These are phyloP conservation scores for Seira musarum DNA, from an alignment of 2,888 invertebrate species.

Conservation along the genomic window DNA sequence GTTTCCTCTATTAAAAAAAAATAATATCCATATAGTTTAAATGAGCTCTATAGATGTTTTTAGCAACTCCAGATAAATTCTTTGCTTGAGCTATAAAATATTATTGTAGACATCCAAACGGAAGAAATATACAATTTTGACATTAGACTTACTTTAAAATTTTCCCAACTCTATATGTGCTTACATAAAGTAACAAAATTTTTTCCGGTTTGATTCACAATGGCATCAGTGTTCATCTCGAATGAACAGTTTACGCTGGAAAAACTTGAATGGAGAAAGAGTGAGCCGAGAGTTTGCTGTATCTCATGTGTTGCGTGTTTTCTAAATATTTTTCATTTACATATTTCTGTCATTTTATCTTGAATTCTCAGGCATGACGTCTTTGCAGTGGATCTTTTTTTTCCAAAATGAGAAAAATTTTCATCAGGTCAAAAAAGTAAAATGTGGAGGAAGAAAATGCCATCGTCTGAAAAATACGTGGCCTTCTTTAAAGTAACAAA, in stretches of 20 bases:
- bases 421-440: conserved; percentile 25
- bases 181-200: conserved; percentile 11
- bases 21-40: too few relatives aligned
- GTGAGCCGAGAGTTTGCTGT: background rate
- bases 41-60: too few relatives aligned
- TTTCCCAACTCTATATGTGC: background rate
- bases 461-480: background rate
- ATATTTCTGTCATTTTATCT: conserved; percentile 50
- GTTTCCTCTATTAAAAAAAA: too few relatives aligned
- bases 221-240: conserved; percentile 39
- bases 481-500: too few relatives aligned
- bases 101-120: too few relatives aligned
- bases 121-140: too few relatives aligned
- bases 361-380: conserved; percentile 29
- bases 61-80: too few relatives aligned
- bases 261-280: conserved; percentile 29
- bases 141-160: too few relatives aligned
- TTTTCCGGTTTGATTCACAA: conserved; percentile 42
- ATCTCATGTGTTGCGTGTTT: conserved; percentile 50
- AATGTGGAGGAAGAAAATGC: background rate
- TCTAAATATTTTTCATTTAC: conserved; percentile 48
- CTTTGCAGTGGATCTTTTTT: conserved; percentile 1
- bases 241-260: conserved; percentile 42
- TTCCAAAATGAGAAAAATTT: background rate
- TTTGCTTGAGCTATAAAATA: too few relatives aligned